A percentile compares a stretch with the other conserved stretches of the same genome.
phyloP scores from a whole-genome alignment of 2,888 invertebrate species.

The Leptinotarsa peninsularis region DNA sequence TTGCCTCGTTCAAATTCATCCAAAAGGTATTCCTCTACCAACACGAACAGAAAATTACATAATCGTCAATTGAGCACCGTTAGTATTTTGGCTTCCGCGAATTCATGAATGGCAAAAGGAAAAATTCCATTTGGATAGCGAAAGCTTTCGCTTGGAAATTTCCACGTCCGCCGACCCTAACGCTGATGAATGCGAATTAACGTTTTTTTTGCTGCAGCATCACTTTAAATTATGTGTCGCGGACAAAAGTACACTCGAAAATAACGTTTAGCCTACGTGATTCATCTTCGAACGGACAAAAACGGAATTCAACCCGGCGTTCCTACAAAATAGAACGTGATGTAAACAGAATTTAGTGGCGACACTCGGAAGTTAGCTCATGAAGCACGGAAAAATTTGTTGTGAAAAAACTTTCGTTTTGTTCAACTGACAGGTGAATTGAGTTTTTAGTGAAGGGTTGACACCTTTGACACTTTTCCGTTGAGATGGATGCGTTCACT shows the following conservation, averaged over 20 bases:
- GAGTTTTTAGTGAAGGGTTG: neutral
- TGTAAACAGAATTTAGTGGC: conserved; percentile 8
- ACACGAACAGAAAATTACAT: neutral
- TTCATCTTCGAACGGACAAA: conserved; percentile 18
- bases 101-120: neutral
- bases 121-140: neutral
- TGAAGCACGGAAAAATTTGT: neutral
- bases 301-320: conserved; percentile 1
- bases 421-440: neutral
- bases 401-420: neutral
- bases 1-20: too few relatives aligned
- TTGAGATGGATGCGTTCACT: too few relatives aligned
- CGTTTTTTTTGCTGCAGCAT: conserved; percentile 12
- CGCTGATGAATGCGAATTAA: conserved; percentile 30
- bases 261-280: conserved; percentile 17
- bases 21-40: too few relatives aligned
- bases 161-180: neutral
- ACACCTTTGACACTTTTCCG: too few relatives aligned
- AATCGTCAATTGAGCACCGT: neutral
- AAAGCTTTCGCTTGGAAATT: conserved; percentile 7
- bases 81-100: neutral
- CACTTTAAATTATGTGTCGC: conserved; percentile 6
- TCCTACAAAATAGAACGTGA: neutral
- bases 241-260: conserved; percentile 5
- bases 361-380: neutral